phyloP scores from a whole-genome alignment of 1,140 invertebrate genomes.

The Aricia agestis region DNA sequence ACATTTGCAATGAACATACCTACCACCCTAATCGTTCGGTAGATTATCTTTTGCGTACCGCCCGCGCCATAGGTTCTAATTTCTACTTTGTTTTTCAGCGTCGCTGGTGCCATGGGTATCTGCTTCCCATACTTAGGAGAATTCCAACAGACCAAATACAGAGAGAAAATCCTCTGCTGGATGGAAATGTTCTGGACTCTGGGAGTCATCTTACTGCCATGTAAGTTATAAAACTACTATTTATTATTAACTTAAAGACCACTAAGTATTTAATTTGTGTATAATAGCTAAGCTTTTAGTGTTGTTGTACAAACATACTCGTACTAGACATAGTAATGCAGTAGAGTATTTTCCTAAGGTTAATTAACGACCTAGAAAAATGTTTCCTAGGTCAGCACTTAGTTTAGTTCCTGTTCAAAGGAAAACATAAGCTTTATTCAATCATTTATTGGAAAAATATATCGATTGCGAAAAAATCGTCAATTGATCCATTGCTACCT shows the following conservation, averaged over 20 bases:
- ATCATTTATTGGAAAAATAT: no score
- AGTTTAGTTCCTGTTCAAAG: slow-evolving; percentile 1
- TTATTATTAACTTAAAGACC: no score
- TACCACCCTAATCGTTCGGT: no score
- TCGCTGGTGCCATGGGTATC: slow-evolving; percentile 87
- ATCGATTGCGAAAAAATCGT: no score
- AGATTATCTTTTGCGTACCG: no score
- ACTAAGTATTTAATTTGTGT: no score
- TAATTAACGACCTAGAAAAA: not conserved
- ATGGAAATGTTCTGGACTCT: slow-evolving; percentile 89
- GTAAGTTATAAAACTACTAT: slow-evolving; percentile 57
- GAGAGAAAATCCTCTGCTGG: slow-evolving; percentile 86
- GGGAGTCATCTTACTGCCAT: slow-evolving; percentile 82
- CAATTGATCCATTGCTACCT: no score
- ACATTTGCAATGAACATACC: no score
- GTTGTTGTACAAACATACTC: not conserved
- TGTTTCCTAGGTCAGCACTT: not conserved
- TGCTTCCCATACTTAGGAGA: slow-evolving; percentile 86
- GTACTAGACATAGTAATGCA: not conserved
- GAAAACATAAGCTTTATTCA: not conserved
- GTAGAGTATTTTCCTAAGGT: not conserved
- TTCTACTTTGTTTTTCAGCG: slow-evolving; percentile 60
- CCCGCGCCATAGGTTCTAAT: no score
- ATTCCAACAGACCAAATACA: slow-evolving; percentile 84
- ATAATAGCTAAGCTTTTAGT: no score